Base-by-base conservation (phyloP, 1,140 invertebrate genomes). In the Aphaenogaster ashmeadi region DNA sequence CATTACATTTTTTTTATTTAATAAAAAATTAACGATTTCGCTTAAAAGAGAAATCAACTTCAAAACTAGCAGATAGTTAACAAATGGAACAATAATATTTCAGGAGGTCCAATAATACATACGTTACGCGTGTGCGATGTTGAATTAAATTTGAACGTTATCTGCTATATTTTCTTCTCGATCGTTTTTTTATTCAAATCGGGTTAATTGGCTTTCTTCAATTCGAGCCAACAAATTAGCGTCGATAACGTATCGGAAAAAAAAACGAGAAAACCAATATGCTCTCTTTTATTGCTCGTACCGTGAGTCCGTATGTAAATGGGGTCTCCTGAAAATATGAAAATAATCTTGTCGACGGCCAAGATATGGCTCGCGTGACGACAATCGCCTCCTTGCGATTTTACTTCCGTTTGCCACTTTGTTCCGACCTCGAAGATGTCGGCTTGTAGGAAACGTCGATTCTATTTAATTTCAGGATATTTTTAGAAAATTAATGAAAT, bases 321-420 rank as follows among this genome's bases (percentile, higher is more conserved):
- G 50, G 11, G 50, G 36, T 71, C 47, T 78, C 47, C 71, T 72
- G 86, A 77, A 83, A 83, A 66, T 71, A 83, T 58, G 80, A 81
- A 87, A 86, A 78, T 80, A 86, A 90, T 88, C 41, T 56, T 77
- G 54, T 54, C 66, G 56, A 64, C 33, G 47, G 44, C 50, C 47
- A 74, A 74, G 78, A 86, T 78, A 52, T 36, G 21, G 78, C 11
- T 90, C 47, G 87, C 89, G 89, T 87, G 89, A 87, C 87, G 72
- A 84, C 62, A 87, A 66, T 69, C 66, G 71, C 56, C 87, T 84
- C 66, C 62, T 75, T 69, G 77, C 52, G 66, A 88, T 78, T 87
- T 90, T 54, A 60, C 36, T 81, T 74, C 85, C 79, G 66, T 89
- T 89, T 38, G 27, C 71, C 84, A 54, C 66, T 74, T 66, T 84